Evolutionary conservation across 2,888 invertebrate genomes (phyloP).

Genomic region (Erebia aethiops): DNA sequence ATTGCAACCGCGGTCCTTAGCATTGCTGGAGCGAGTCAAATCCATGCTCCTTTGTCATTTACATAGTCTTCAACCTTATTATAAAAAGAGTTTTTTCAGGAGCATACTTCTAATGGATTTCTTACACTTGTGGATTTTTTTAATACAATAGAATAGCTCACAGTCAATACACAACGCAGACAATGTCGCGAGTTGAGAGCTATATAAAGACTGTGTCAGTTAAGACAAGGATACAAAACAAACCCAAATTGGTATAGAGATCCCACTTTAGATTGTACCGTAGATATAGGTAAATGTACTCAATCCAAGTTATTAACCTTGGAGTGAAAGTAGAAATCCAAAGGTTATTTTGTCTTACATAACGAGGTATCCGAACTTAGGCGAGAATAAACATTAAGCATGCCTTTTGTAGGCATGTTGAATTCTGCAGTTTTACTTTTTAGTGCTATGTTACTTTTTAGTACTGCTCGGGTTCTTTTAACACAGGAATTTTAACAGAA

Average conservation of each 20-base stretch:
- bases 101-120: no score
- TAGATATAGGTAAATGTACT: slow-evolving; percentile 10
- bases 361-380: slow-evolving; percentile 30
- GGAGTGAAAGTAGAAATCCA: slow-evolving; percentile 29
- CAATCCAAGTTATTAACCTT: slow-evolving; percentile 20
- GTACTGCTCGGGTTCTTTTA: no score
- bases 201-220: neutral
- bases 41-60: no score
- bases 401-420: neutral
- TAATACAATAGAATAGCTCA: no score
- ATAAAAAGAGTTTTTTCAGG: no score
- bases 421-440: no score
- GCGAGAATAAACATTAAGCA: slow-evolving; percentile 31
- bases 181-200: neutral
- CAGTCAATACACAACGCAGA: neutral
- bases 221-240: neutral
- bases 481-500: no score
- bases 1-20: no score
- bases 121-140: no score
- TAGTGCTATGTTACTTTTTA: no score
- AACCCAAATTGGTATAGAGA: neutral
- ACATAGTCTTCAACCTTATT: no score
- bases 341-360: slow-evolving; percentile 18
- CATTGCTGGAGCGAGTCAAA: no score
- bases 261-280: neutral